These are phyloP conservation scores for Drosophila paracracens DNA, from an alignment of 2,888 invertebrate species.

Conservation along the genomic window DNA sequence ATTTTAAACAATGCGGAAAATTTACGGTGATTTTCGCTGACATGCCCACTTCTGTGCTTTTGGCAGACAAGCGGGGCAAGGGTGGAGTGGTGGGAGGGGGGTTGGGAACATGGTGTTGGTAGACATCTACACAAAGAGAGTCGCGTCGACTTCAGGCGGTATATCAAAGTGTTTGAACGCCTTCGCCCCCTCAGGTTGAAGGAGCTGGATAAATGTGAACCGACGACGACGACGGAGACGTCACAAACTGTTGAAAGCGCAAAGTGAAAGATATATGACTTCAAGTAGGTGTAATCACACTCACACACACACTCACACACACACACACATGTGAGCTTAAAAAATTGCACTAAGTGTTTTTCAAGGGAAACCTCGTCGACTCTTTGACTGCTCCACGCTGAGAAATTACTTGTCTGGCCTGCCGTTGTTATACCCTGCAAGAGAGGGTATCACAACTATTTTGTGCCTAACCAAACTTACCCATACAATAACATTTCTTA, in stretches of 20 bases:
- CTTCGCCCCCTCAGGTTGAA: constrained; percentile 40
- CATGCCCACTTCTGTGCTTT: constrained; percentile 76
- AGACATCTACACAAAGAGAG: constrained; percentile 61
- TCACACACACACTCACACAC: constrained; percentile 39
- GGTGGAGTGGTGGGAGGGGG: too few relatives aligned
- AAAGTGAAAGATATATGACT: constrained; percentile 81
- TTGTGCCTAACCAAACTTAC: not conserved
- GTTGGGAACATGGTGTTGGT: constrained; percentile 56
- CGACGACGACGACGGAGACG: constrained; percentile 58
- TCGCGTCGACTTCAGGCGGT: constrained; percentile 62
- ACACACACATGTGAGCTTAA: constrained; percentile 45
- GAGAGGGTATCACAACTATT: not conserved
- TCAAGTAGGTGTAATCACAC: constrained; percentile 78
- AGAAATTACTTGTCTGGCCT: constrained; percentile 65
- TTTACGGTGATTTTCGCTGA: constrained; percentile 80
- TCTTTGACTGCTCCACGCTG: constrained; percentile 59
- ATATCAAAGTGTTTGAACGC: constrained; percentile 73
- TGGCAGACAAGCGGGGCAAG: constrained; percentile 41
- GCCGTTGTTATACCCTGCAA: constrained; percentile 5
- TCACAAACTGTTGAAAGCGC: constrained; percentile 81
- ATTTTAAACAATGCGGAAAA: constrained; percentile 80
- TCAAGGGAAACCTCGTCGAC: constrained; percentile 59
- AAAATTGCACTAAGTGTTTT: constrained; percentile 75
- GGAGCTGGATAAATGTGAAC: constrained; percentile 2
- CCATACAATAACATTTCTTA: not conserved